Conservation (phyloP, 2,113 vertebrate species). For the Brachirus orientalis region DNA sequence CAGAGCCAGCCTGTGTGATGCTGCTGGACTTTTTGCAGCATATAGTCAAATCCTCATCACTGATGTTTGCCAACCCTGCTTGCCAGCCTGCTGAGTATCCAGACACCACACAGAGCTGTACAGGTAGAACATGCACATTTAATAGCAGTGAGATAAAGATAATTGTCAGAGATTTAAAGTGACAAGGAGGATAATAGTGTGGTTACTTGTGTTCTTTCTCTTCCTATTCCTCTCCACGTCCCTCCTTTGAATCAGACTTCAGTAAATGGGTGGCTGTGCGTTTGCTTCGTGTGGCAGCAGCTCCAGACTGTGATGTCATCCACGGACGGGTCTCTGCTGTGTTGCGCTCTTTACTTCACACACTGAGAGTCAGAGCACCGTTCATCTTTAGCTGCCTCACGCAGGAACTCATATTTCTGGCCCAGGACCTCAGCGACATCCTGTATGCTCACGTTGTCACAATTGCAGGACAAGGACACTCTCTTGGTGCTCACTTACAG, state of each 20-base stretch:
- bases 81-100: constrained; percentile 81
- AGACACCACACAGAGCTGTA: constrained; percentile 82
- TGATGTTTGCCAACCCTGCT: constrained; percentile 92
- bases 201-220: not conserved
- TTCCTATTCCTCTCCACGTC: not conserved
- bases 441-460: constrained; percentile 69
- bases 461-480: constrained; percentile 18
- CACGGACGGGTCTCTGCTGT: constrained; percentile 87
- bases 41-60: constrained; percentile 95
- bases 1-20: constrained; percentile 96
- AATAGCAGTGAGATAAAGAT: not conserved
- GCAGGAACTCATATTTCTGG: constrained; percentile 85
- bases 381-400: constrained; percentile 86
- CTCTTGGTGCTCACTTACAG: constrained; percentile 7
- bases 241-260: constrained; percentile 84
- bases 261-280: constrained; percentile 93
- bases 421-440: constrained; percentile 85
- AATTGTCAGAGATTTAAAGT: not conserved
- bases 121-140: constrained; percentile 78
- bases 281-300: constrained; percentile 89
- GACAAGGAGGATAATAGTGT: not conserved
- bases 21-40: constrained; percentile 96
- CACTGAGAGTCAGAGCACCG: constrained; percentile 87
- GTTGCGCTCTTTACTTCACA: constrained; percentile 90
- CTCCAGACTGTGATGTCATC: constrained; percentile 87